Evolutionary conservation across 2,113 vertebrate genomes (phyloP).

Genomic region (Actinemys pallida): DNA sequence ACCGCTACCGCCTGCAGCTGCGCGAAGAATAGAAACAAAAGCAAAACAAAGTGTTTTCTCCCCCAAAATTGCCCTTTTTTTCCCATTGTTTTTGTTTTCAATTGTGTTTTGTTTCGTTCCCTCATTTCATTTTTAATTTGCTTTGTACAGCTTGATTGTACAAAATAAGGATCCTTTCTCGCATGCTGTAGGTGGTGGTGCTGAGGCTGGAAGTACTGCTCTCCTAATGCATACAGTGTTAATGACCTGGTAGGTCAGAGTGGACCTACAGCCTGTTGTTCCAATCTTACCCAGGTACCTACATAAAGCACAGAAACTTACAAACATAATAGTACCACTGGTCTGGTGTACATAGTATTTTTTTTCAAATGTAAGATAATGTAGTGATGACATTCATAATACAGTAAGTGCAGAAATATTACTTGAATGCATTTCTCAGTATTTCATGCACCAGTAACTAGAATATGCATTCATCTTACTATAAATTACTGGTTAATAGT

Average conservation of each 20-base stretch:
- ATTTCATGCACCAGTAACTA: constrained; percentile 66
- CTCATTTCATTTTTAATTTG: constrained; percentile 47
- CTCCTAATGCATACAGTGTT: background rate
- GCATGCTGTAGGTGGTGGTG: constrained; percentile 63
- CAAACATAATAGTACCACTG: constrained; percentile 39
- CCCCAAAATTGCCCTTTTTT: constrained; percentile 54
- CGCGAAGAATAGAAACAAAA: constrained; percentile 90
- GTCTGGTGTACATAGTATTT: constrained; percentile 67
- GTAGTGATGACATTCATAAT: constrained; percentile 45
- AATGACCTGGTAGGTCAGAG: background rate
- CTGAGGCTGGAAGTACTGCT: constrained; percentile 36
- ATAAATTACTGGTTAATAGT: constrained; percentile 56
- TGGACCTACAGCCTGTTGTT: background rate
- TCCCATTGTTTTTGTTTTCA: constrained; percentile 58
- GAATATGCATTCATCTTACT: constrained; percentile 45
- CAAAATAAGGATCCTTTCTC: constrained; percentile 53
- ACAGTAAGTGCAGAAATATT: constrained; percentile 57
- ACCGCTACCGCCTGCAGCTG: constrained; percentile 97
- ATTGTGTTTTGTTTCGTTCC: constrained; percentile 34
- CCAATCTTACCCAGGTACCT: constrained; percentile 68
- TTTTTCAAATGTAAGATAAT: constrained; percentile 59
- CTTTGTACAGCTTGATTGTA: constrained; percentile 42
- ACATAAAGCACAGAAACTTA: constrained; percentile 78
- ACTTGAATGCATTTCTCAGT: constrained; percentile 74
- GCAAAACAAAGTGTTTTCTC: background rate